Percentiles rank a stretch among this genome's conserved stretches.
Evolutionary conservation across 2,888 invertebrate genomes (phyloP).

Genomic region (Acanthosoma haemorrhoidale): DNA sequence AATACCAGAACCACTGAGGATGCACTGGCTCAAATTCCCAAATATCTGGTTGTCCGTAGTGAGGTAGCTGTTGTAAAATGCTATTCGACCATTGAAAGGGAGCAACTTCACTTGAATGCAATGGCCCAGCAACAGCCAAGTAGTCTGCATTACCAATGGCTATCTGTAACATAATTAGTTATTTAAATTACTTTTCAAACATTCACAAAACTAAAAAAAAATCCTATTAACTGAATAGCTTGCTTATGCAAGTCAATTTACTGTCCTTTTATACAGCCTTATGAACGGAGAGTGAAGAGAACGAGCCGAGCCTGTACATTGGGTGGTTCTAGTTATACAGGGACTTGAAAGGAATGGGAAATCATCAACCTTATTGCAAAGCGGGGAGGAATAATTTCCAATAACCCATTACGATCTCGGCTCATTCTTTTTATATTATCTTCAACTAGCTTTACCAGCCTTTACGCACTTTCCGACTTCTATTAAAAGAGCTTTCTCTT

Average conservation of each 20-base stretch:
- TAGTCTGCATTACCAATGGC: conserved; percentile 44
- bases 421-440: too few species aligned
- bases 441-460: too few species aligned
- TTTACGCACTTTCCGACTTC: too few species aligned
- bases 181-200: not conserved
- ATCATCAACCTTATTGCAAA: too few species aligned
- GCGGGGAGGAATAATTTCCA: too few species aligned
- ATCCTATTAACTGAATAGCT: not conserved
- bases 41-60: conserved; percentile 66
- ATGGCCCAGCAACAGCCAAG: conserved; percentile 46
- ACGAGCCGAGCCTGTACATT: too few species aligned
- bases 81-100: conserved; percentile 73
- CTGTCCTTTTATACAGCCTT: not conserved
- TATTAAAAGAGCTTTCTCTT: too few species aligned
- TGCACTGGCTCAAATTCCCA: conserved; percentile 62
- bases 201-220: too few species aligned
- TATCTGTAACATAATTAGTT: conserved; percentile 39
- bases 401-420: too few species aligned
- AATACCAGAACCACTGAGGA: conserved; percentile 41
- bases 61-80: conserved; percentile 56
- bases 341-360: too few species aligned
- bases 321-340: too few species aligned
- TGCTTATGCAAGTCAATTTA: not conserved
- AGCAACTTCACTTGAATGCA: conserved; percentile 45
- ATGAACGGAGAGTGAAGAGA: not conserved